A percentile compares a stretch with the other conserved stretches of the same genome.
These are phyloP conservation scores for Meta bourneti DNA, from an alignment of 2,888 invertebrate species.

Conservation along the genomic window DNA sequence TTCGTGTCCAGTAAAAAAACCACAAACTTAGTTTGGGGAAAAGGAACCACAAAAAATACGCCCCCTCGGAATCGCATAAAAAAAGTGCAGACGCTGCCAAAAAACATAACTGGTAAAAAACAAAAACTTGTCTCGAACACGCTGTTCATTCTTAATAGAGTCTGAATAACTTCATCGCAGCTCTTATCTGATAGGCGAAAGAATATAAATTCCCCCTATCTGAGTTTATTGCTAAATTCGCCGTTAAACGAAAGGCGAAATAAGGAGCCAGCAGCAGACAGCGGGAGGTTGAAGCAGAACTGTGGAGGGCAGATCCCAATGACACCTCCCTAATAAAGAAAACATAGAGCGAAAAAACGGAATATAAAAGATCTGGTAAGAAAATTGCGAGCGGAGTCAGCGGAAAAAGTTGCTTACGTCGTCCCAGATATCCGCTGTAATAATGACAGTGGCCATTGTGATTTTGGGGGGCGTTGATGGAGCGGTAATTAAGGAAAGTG, in stretches of 20 bases:
- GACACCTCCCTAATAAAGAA: slow-evolving; percentile 63
- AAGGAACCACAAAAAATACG: neutral
- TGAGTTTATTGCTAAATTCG: slow-evolving; percentile 31
- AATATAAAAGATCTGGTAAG: slow-evolving; percentile 55
- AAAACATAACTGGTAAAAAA: slow-evolving; percentile 4
- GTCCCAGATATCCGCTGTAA: slow-evolving; percentile 24
- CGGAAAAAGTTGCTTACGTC: slow-evolving; percentile 57
- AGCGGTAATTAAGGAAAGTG: slow-evolving; percentile 30
- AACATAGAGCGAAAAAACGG: slow-evolving; percentile 11
- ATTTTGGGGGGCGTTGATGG: slow-evolving; percentile 19
- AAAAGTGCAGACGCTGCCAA: slow-evolving; percentile 16
- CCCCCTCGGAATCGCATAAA: slow-evolving; percentile 23
- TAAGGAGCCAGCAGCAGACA: neutral
- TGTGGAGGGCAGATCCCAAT: slow-evolving; percentile 53
- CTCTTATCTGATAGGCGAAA: slow-evolving; percentile 2
- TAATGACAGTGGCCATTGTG: slow-evolving; percentile 60
- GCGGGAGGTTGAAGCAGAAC: slow-evolving; percentile 4
- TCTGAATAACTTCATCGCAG: neutral
- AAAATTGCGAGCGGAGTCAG: slow-evolving; percentile 57
- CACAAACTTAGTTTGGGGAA: neutral
- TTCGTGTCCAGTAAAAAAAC: neutral
- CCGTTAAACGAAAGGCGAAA: slow-evolving; percentile 25
- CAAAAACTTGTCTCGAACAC: neutral
- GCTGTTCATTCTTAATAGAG: slow-evolving; percentile 10
- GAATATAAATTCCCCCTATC: slow-evolving; percentile 11